Evolutionary conservation across 1,140 invertebrate genomes (phyloP).

Genomic region (Phenacoccus solenopsis): DNA sequence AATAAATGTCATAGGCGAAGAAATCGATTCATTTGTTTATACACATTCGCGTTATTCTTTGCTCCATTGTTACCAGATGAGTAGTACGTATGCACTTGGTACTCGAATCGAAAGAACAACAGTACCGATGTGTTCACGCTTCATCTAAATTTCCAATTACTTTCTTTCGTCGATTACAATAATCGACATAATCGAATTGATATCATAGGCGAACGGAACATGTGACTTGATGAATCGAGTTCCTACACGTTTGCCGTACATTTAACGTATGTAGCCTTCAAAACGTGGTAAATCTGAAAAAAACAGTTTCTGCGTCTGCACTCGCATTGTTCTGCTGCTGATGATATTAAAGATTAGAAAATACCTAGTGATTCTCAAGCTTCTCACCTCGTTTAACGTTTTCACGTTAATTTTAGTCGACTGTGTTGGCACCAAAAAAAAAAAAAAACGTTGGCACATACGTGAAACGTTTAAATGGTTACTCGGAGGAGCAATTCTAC

Average conservation of each 20-base stretch:
- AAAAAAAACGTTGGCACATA: background rate
- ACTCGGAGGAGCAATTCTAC: too few species aligned
- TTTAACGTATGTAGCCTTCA: background rate
- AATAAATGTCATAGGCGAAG: background rate
- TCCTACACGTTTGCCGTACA: background rate
- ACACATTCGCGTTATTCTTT: background rate
- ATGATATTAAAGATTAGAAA: background rate
- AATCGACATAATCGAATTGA: slow-evolving; percentile 15
- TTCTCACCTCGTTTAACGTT: background rate
- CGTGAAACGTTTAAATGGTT: too few species aligned
- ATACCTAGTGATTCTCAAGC: background rate
- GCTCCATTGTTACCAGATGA: background rate
- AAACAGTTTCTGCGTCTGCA: background rate
- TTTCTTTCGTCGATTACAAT: slow-evolving; percentile 13
- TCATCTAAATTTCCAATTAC: slow-evolving; percentile 12
- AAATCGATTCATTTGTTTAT: background rate
- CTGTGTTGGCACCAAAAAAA: too few species aligned
- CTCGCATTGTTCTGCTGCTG: background rate
- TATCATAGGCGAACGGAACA: background rate
- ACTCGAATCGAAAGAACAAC: slow-evolving; percentile 8
- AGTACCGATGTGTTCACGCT: background rate
- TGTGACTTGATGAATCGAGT: background rate
- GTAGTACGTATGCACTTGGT: background rate
- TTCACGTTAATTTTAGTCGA: background rate
- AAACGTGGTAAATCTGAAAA: background rate